Percentiles rank a stretch among this genome's conserved stretches.
These are phyloP conservation scores for Oegoconia quadripuncta DNA, from an alignment of 2,888 invertebrate species.

Conservation along the genomic window DNA sequence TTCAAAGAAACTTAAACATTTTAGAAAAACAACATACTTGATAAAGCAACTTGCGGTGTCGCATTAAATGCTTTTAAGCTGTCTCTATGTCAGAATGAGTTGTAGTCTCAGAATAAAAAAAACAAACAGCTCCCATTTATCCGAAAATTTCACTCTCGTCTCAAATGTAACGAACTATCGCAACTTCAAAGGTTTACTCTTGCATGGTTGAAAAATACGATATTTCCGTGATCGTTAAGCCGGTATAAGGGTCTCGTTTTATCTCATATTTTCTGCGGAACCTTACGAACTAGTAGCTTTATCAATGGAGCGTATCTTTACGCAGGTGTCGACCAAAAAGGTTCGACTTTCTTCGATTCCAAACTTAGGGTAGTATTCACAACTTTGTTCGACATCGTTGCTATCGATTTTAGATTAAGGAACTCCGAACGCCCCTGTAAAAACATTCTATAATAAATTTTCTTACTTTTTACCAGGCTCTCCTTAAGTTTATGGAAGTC, in stretches of 20 bases:
- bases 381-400: slow-evolving; percentile 68
- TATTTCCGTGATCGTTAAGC: slow-evolving; percentile 12
- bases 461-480: slow-evolving; percentile 27
- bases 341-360: slow-evolving; percentile 59
- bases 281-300: slow-evolving; percentile 43
- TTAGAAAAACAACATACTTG: no score
- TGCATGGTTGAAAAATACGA: no score
- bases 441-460: slow-evolving; percentile 72
- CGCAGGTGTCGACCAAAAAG: slow-evolving; percentile 69
- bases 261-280: slow-evolving; percentile 48
- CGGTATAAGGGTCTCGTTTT: slow-evolving; percentile 42
- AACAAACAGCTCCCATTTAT: no score
- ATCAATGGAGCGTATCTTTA: slow-evolving; percentile 61
- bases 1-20: no score
- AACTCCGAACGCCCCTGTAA: slow-evolving; percentile 66
- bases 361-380: slow-evolving; percentile 70
- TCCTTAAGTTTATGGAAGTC: slow-evolving; percentile 12
- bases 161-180: no score
- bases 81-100: no score
- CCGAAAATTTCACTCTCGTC: no score
- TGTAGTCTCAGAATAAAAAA: no score
- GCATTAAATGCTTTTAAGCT: no score
- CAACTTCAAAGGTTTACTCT: no score
- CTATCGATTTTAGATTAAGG: slow-evolving; percentile 77
- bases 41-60: no score